Evolutionary conservation across 2,888 invertebrate genomes (phyloP), one percentile per base, ranked within the genome.

Genomic region (Rhimphoctona megacephalus): DNA sequence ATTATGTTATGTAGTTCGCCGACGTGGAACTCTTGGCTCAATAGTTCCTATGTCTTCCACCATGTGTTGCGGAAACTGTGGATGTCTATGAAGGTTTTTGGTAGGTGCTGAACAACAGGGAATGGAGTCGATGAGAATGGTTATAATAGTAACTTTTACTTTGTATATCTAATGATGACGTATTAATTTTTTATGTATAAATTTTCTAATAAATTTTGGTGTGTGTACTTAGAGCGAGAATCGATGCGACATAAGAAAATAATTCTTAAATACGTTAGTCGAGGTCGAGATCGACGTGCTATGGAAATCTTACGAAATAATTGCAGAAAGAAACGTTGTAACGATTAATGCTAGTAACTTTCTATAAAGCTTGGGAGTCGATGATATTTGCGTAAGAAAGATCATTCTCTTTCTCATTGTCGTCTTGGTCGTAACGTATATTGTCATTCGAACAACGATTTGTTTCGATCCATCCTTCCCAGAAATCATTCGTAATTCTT

Each of bases 401-500:
- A 54, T 85, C 87, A n/a, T 83, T 81, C 19, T 87, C 83, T 19
- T 78, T 81, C 0, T 86, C 83, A 43, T 86, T 69, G 1, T 83
- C 70, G 36, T 85, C 52, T 7, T 77, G 72, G 1, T 66, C 52
- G 66, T 66, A 17, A 14, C 36, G 17, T 36, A 52, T 57, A 5
- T 43, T 25, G 54, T 73, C 43, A 46, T 49, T 74, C 11, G 69
- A 25, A 25, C 30, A 74, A 49, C 69, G 61, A 77, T 80, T 83
- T 4, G 54, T 83, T 72, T 85, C 86, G 70, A 87, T 81, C 82
- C 83, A 87, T 57, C 86, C 87, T 33, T 85, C 86, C 88, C 87
- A 88, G 19, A 85, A 81, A 25, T 83, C 79, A 57, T 88, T 89
- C 69, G 92, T 89, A 74, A 89, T 83, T 87, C 90, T 92, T 36